Evolutionary conservation across 1,140 invertebrate species (phyloP), one percentile per base, ranked within the genome.

Genomic region (Daktulosphaira vitifoliae): DNA sequence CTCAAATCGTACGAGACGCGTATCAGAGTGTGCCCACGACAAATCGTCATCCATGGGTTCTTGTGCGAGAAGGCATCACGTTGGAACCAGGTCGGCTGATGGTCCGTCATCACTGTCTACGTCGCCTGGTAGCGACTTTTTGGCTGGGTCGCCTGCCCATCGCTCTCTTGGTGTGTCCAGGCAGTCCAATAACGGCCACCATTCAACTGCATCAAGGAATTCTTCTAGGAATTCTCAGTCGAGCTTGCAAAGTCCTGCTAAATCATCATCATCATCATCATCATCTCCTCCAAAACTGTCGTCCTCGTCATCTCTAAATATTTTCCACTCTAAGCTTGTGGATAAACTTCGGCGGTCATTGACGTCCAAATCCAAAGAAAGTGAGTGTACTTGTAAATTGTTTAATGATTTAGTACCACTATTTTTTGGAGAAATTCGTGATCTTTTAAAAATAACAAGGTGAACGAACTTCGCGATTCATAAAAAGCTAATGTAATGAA

Each of bases 281-380:
- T 81, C 79, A 16, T 81, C 82, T 33, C 84, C 78, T 62, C 78
- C 79, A 74, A 82, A 82, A 73, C 80, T 77, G 70, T 74, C 77
- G 71, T 72, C 74, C 68, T 78, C 78, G 18, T 81, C 77, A 69
- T 87, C 86, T 66, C 75, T 87, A 68, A 89, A 88, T 69, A 90
- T 90, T 77, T 90, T 92, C 74, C 88, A 90, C 79, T 84, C 81
- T 73, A 82, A 87, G 67, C 79, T 92, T 70, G 84, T 92, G 67
- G 88, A 91, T 74, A 89, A 89, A 75, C 74, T 92, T 70, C 87
- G 87, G 74, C 81, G 84, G 64, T 86, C 87, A 59, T 78, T 90
- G 73, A 80, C 81, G 70, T 84, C 74, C 59, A 84, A 83, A 70
- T 66, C 38, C 33, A 50, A 67, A 62, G 56, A 62, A 38, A 62